Evolutionary conservation across 2,113 vertebrate genomes (phyloP).

Genomic region (Psittacus erithacus): DNA sequence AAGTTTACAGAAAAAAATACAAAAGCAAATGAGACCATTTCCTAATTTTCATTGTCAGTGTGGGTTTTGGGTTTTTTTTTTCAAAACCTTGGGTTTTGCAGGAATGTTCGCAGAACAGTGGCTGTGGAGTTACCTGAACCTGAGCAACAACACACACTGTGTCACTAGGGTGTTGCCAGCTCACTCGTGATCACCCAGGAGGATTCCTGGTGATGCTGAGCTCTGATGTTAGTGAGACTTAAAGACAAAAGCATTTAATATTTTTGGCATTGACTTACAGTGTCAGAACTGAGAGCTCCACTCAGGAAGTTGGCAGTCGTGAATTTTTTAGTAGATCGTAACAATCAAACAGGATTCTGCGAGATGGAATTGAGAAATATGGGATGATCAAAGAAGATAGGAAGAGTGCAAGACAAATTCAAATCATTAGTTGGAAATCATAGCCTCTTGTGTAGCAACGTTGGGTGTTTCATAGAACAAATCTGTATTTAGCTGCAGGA

Average conservation of each 20-base stretch:
- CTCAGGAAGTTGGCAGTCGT: slow-evolving; percentile 16
- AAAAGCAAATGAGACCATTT: background rate
- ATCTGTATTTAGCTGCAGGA: background rate
- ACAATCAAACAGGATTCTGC: background rate
- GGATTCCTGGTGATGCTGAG: accelerated
- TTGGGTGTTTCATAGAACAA: slow-evolving; percentile 3
- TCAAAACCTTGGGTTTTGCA: too few relatives aligned
- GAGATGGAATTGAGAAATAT: background rate
- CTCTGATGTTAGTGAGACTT: background rate
- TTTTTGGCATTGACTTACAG: background rate
- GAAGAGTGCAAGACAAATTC: slow-evolving; percentile 32
- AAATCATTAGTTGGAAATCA: background rate
- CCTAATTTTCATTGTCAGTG: background rate
- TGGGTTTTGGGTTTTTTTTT: background rate
- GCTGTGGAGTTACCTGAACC: background rate
- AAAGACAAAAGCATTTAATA: background rate
- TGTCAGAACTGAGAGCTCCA: slow-evolving; percentile 8
- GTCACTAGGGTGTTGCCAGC: background rate
- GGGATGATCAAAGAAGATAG: slow-evolving; percentile 41
- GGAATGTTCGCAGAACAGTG: background rate
- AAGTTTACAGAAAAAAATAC: background rate
- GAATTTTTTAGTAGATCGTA: slow-evolving; percentile 39
- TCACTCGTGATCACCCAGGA: background rate
- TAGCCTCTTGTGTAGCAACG: background rate
- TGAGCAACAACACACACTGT: accelerated